Evolutionary conservation across 1,140 invertebrate species (phyloP).

Genomic region (Drosophila auraria): DNA sequence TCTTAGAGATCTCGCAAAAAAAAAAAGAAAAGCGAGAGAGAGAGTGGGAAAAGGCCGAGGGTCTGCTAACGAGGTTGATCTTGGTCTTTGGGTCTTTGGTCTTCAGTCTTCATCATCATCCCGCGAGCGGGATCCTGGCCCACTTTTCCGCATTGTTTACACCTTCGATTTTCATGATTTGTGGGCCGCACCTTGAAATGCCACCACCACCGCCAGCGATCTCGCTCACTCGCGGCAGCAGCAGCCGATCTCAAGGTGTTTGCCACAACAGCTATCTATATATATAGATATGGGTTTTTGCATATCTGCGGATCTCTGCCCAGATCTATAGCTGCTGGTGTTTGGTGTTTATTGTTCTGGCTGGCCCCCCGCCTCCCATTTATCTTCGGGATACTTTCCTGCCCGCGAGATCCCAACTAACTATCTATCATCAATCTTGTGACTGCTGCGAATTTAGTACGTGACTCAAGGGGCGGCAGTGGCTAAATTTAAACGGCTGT

Average conservation of each 20-base stretch:
- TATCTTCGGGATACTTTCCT: conserved; percentile 20
- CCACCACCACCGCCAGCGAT: conserved; percentile 2
- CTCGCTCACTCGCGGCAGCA: conserved; percentile 31
- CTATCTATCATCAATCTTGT: conserved; percentile 43
- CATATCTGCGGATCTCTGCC: conserved; percentile 27
- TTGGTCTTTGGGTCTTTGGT: conserved; percentile 22
- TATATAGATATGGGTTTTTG: conserved; percentile 9
- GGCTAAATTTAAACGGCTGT: conserved; percentile 74
- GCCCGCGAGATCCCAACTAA: conserved; percentile 16
- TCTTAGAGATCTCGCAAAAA: background rate
- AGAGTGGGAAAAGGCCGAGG: conserved; percentile 5
- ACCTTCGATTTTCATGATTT: conserved; percentile 78
- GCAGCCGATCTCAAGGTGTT: conserved; percentile 39
- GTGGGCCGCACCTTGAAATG: conserved; percentile 73
- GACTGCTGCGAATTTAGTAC: conserved; percentile 1
- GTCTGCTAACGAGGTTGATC: conserved; percentile 63
- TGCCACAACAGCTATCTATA: conserved; percentile 24
- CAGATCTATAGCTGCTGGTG: conserved; percentile 47
- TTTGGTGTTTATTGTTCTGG: conserved; percentile 63
- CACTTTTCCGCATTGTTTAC: conserved; percentile 69
- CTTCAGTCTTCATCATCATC: background rate
- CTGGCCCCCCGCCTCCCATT: conserved; percentile 43
- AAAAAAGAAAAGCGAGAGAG: conserved; percentile 15
- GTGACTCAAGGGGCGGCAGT: conserved; percentile 45
- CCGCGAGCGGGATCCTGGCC: conserved; percentile 24